Evolutionary conservation across 2,797 vertebrate species (phyloP).

Genomic region (Muscicapa striata): DNA sequence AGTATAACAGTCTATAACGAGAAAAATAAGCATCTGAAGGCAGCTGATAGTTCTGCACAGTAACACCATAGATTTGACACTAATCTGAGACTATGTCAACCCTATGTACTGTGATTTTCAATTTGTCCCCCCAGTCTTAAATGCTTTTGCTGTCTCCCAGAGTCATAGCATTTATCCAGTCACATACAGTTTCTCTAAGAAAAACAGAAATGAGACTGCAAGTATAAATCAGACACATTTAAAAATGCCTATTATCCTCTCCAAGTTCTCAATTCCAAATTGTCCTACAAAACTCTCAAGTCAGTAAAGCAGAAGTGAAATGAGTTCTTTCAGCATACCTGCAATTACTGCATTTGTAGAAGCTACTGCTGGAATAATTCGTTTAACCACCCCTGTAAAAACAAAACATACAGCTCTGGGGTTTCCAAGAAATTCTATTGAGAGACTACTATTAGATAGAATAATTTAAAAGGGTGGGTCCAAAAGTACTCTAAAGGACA

Average conservation of each 20-base stretch:
- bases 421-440: not conserved
- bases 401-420: not conserved
- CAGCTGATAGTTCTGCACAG: not conserved
- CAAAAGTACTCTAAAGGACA: not conserved
- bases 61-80: not conserved
- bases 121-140: not conserved
- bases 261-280: not conserved
- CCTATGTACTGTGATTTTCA: not conserved
- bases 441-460: not conserved
- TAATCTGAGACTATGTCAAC: not conserved
- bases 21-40: not conserved
- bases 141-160: not conserved
- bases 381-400: slow-evolving; percentile 88
- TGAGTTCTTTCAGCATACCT: slow-evolving; percentile 77
- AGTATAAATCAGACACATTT: not conserved
- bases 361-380: slow-evolving; percentile 93
- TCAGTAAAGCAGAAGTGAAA: not conserved
- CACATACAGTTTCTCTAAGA: not conserved
- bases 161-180: not conserved
- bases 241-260: not conserved
- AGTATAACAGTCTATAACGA: not conserved
- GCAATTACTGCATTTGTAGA: slow-evolving; percentile 96
- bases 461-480: not conserved
- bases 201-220: not conserved
- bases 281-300: not conserved